These are phyloP conservation scores for Argyrosomus japonicus DNA, from an alignment of 2,113 vertebrate species.

Conservation along the genomic window DNA sequence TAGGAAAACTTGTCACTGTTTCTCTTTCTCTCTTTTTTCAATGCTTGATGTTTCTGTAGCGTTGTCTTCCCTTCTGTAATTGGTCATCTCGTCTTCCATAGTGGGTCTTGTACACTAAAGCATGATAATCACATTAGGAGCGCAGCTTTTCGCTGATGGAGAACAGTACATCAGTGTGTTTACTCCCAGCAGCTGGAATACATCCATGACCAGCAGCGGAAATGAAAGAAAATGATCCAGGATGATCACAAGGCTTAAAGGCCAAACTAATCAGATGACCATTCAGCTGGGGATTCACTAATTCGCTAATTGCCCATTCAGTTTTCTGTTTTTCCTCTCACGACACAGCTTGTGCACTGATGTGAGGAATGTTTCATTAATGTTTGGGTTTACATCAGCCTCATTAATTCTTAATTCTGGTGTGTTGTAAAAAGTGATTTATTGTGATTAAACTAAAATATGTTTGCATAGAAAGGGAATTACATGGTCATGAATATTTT, in stretches of 20 bases:
- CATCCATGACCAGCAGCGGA: slow-evolving; percentile 59
- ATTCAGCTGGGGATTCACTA: slow-evolving; percentile 56
- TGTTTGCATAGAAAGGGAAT: background rate
- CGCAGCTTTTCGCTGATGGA: slow-evolving; percentile 26
- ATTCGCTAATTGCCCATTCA: slow-evolving; percentile 53
- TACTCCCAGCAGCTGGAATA: slow-evolving; percentile 58
- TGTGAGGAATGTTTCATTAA: slow-evolving; percentile 11
- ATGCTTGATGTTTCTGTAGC: background rate
- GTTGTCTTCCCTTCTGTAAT: slow-evolving; percentile 31
- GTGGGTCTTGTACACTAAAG: slow-evolving; percentile 35
- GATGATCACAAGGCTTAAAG: slow-evolving; percentile 54
- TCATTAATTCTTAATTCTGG: background rate
- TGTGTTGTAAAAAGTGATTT: background rate
- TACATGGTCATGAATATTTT: background rate
- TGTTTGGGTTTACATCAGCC: background rate
- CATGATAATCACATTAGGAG: slow-evolving; percentile 65
- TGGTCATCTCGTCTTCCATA: slow-evolving; percentile 57
- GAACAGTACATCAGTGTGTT: slow-evolving; percentile 54
- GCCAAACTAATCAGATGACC: slow-evolving; percentile 67
- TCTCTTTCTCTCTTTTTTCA: background rate
- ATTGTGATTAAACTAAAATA: background rate
- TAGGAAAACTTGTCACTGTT: background rate
- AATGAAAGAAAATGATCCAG: slow-evolving; percentile 73
- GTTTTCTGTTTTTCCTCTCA: slow-evolving; percentile 29
- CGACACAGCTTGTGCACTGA: background rate